Evolutionary conservation across 2,113 vertebrate species (phyloP).

Genomic region (Albula glossodonta): DNA sequence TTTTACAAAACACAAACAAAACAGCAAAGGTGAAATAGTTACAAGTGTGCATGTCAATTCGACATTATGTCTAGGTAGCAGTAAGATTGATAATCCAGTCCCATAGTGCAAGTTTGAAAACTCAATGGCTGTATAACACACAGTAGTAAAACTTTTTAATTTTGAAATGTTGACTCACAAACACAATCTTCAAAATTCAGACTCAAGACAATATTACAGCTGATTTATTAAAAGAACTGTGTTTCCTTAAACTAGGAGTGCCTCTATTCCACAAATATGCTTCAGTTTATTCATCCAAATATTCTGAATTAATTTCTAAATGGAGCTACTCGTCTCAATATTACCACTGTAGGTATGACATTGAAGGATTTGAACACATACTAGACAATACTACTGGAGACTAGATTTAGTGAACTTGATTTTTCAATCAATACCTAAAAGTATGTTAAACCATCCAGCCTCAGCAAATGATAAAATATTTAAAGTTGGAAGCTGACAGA

Average conservation of each 20-base stretch:
- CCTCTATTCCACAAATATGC: not conserved
- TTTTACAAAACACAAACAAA: conserved; percentile 55
- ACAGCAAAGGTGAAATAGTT: conserved; percentile 54
- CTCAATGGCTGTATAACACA: conserved; percentile 36
- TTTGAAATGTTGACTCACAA: conserved; percentile 24
- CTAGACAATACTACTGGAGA: not conserved
- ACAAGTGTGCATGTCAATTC: conserved; percentile 62
- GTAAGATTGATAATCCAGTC: conserved; percentile 50
- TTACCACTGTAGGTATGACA: not conserved
- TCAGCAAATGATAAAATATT: not conserved
- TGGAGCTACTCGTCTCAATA: not conserved
- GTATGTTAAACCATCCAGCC: not conserved
- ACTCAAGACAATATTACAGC: conserved; percentile 12
- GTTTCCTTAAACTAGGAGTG: not conserved
- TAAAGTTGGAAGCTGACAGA: not conserved
- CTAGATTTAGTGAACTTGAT: conserved; percentile 6
- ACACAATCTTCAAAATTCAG: conserved; percentile 10
- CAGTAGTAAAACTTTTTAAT: conserved; percentile 42
- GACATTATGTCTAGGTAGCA: conserved; percentile 56
- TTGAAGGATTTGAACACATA: not conserved
- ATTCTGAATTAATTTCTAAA: not conserved
- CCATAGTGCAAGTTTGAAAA: conserved; percentile 67
- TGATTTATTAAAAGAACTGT: not conserved
- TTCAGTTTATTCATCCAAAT: not conserved
- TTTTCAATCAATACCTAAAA: conserved; percentile 2